Conservation (phyloP, 2,888 invertebrate species). For the Lydus trimaculatus region DNA sequence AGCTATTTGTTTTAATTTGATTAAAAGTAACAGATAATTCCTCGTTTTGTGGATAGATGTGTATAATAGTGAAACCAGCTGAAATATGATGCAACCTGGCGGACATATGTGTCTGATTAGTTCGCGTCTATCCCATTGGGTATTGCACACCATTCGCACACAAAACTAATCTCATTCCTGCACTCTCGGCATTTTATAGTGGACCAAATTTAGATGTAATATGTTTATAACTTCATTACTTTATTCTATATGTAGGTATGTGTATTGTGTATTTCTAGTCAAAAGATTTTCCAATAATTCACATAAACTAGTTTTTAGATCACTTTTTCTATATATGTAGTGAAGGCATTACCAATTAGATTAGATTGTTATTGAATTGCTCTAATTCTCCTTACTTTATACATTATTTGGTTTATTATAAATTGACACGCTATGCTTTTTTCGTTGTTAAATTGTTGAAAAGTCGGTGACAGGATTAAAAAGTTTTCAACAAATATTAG, state of each 20-base stretch:
- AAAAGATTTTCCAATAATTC: neutral
- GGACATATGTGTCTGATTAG: constrained; percentile 45
- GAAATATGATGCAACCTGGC: constrained; percentile 42
- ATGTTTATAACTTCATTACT: constrained; percentile 40
- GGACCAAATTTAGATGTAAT: constrained; percentile 35
- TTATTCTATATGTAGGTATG: constrained; percentile 12
- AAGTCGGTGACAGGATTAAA: too few species aligned
- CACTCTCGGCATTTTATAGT: constrained; percentile 21
- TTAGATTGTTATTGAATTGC: too few species aligned
- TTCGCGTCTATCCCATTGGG: constrained; percentile 38
- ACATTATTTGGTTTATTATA: too few species aligned
- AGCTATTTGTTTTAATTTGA: too few species aligned
- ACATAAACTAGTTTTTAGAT: neutral
- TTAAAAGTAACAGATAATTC: neutral
- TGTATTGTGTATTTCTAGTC: neutral
- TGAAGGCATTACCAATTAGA: too few species aligned
- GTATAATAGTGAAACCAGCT: constrained; percentile 20
- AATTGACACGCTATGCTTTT: too few species aligned
- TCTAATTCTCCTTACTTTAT: too few species aligned
- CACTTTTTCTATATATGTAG: too few species aligned
- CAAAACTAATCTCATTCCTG: constrained; percentile 42
- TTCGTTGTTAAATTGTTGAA: too few species aligned
- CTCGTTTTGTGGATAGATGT: neutral
- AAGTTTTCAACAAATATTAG: too few species aligned
- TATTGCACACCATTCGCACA: constrained; percentile 28